Evolutionary conservation across 2,888 invertebrate genomes (phyloP), one percentile per base, ranked within the genome.

Genomic region (Stenotaenia linearis): DNA sequence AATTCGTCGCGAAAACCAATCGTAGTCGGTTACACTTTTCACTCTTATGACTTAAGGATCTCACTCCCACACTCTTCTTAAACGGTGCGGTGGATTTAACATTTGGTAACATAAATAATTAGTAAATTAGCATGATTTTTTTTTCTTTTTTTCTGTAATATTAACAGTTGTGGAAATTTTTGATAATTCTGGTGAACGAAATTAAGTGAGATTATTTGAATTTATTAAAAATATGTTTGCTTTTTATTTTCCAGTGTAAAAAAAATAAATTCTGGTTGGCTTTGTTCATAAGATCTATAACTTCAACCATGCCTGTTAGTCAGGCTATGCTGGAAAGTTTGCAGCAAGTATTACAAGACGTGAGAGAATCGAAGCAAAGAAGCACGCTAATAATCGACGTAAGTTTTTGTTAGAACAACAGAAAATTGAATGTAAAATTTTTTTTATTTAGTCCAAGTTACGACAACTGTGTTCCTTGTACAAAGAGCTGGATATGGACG

Each of bases 401-500:
- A 61, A 78, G 45, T 25, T n/a, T n/a, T n/a, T n/a, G n/a, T n/a
- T n/a, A n/a, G n/a, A n/a, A n/a, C n/a, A n/a, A n/a, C n/a, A n/a
- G n/a, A n/a, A n/a, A n/a, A n/a, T n/a, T n/a, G n/a, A n/a, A n/a
- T n/a, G n/a, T n/a, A n/a, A n/a, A n/a, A 15, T 37, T 37, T 18
- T 40, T 40, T 79, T 18, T 77, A 21, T 77, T 56, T 28, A 81
- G 81, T 81, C 79, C 37, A 80, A 79, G 77, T 50, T 81, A 32
- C 81, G 80, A 28, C 78, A 79, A 25, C 61, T 81, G 3, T 81
- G 81, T 78, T 79, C 56, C 32, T 78, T 81, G 37, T 81, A 81
- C 45, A 75, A 77, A 15, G 81, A 81, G 45, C 61, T 81, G 23
- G 77, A 79, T 86, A 83, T 84, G 78, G 82, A 84, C 1, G 84